Base-by-base conservation (phyloP, 2,113 vertebrate genomes). In the Raja brachyura region DNA sequence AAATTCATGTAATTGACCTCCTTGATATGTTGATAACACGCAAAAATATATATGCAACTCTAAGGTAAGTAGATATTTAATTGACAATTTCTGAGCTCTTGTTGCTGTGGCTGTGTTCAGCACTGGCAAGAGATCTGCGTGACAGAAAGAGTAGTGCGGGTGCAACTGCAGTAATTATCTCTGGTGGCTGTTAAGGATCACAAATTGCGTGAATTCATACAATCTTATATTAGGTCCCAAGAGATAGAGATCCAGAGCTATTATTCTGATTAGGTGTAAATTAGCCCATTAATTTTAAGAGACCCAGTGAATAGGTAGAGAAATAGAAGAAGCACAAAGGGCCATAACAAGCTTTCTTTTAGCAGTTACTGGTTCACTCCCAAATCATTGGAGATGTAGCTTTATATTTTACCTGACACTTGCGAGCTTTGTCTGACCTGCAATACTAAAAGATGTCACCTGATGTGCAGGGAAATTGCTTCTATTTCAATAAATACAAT, bases 71-170 rank as follows among this genome's bases (percentile, higher is more conserved):
- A 90, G 63, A 39, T 39, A 22, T 48, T 90, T 90, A 90, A 90
- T 90, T 70, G 88, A 31, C 90, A 25, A 25, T 92, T 92, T 73
- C 63, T 92, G 68, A 73, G 54, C 31, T 20, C 90, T 54, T 73
- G 66, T 18, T 14, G 16, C 22, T 92, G 33, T 73, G 68, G 8
- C 20, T 74, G 66, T 25, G 70, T 39, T 92, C 33, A 48, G 22
- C 66, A 70, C 70, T 25, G 33, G 63, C 22, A 90, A 39, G 33
- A 66, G 59, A 66, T 68, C n/a, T 68, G 86, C 33, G 61, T 68
- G 61, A 90, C n/a, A 66, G 31, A 70, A 70, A 1, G 8, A 73
- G 18, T 70, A 70, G 48, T 78, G 33, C 7, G 16, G 20, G 16
- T 70, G 66, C 88, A 22, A 66, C 63, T 0, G 33, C n/a, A 39